A percentile compares a stretch with the other conserved stretches of the same genome.
These are phyloP conservation scores for Chamaedrilus cognettii DNA, from an alignment of 2,888 invertebrate genomes.

Conservation along the genomic window DNA sequence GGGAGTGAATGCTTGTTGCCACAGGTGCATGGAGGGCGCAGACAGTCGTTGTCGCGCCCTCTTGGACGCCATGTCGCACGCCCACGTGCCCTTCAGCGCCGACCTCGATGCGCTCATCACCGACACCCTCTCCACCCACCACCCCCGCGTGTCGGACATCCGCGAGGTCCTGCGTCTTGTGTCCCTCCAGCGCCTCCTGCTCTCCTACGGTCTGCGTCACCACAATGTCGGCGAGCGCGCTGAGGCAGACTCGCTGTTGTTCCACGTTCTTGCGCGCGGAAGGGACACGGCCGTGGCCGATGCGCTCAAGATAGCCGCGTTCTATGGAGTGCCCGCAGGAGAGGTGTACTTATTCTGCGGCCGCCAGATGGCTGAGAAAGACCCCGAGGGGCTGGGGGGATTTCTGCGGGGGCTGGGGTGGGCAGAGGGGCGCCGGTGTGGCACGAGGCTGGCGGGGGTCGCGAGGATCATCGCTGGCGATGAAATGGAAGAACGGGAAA, in stretches of 20 bases:
- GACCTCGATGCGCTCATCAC: constrained; percentile 46
- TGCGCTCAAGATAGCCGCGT: constrained; percentile 43
- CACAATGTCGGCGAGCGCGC: constrained; percentile 38
- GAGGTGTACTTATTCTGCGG: constrained; percentile 43
- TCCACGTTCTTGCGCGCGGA: constrained; percentile 45
- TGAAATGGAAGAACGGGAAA: neutral
- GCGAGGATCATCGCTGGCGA: neutral
- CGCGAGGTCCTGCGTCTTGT: constrained; percentile 43
- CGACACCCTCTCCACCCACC: constrained; percentile 44
- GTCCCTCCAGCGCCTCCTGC: constrained; percentile 45
- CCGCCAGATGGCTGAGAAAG: neutral
- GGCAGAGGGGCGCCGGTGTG: neutral
- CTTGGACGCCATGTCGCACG: constrained; percentile 47
- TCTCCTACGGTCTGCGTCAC: constrained; percentile 44
- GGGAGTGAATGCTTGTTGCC: too few relatives aligned
- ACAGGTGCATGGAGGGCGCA: constrained; percentile 8
- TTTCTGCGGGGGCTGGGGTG: neutral
- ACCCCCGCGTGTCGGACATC: constrained; percentile 41
- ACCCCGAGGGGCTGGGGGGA: neutral
- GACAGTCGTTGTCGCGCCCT: constrained; percentile 48
- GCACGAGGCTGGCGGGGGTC: neutral
- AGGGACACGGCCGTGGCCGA: constrained; percentile 44
- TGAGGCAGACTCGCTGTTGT: constrained; percentile 42
- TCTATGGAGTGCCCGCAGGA: constrained; percentile 33
- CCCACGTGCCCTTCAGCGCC: constrained; percentile 48